These are phyloP conservation scores for Gymnobelideus leadbeateri DNA, from an alignment of 2,113 vertebrate species.

Conservation along the genomic window DNA sequence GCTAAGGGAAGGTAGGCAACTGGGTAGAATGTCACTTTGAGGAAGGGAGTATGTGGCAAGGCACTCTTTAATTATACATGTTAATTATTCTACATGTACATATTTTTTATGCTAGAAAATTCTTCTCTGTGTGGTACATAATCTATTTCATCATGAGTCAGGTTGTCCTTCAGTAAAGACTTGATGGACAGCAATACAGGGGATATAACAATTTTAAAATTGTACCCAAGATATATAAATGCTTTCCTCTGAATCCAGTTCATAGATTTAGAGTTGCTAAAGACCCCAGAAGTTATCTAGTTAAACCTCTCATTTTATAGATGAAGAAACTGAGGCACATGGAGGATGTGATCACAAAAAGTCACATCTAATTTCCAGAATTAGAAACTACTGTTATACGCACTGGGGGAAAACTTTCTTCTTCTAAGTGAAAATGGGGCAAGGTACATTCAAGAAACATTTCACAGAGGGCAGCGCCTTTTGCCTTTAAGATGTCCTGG, in stretches of 20 bases:
- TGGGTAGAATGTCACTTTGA: not conserved
- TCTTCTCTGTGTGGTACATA: not conserved
- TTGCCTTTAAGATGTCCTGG: conserved; percentile 23
- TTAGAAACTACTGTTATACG: conserved; percentile 35
- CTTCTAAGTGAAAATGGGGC: conserved; percentile 40
- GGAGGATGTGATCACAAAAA: not conserved
- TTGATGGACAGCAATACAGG: not conserved
- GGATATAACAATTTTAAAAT: not conserved
- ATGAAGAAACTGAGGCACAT: not conserved
- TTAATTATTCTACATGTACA: not conserved
- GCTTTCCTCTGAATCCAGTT: not conserved
- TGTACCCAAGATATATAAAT: not conserved
- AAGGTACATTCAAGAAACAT: conserved; percentile 31
- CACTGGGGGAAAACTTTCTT: conserved; percentile 50
- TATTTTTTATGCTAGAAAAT: not conserved
- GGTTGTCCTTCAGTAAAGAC: not conserved
- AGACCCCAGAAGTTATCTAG: not conserved
- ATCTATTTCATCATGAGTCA: not conserved
- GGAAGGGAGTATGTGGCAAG: not conserved
- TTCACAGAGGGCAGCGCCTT: conserved; percentile 19
- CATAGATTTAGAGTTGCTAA: not conserved
- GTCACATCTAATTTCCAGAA: conserved; percentile 47
- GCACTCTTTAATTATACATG: not conserved
- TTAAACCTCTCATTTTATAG: not conserved
- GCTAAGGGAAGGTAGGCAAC: not conserved